These are phyloP conservation scores for Perithous albicinctus DNA, from an alignment of 2,888 invertebrate species.

Conservation along the genomic window DNA sequence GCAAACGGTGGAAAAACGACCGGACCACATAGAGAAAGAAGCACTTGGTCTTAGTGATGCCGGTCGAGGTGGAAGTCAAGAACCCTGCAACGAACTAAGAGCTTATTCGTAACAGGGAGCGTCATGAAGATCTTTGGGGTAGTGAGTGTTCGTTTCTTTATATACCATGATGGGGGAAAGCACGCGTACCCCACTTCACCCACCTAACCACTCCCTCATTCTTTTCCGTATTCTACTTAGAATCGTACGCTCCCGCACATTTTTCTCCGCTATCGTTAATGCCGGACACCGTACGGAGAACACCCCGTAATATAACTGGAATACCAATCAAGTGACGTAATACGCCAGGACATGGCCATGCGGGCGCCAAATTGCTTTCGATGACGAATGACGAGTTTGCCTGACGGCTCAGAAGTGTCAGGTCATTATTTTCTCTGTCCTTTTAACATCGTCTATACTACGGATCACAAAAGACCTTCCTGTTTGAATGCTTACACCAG, in stretches of 20 bases:
- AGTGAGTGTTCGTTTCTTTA: conserved; percentile 41
- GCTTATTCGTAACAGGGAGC: conserved; percentile 82
- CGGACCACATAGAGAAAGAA: conserved; percentile 45
- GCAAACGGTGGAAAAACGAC: conserved; percentile 3
- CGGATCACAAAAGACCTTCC: background rate
- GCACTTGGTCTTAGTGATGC: conserved; percentile 67
- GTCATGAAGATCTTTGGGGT: conserved; percentile 80
- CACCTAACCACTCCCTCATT: conserved; percentile 20
- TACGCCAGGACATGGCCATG: conserved; percentile 75
- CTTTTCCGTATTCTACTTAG: conserved; percentile 33
- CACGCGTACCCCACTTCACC: conserved; percentile 21
- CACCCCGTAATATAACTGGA: conserved; percentile 74
- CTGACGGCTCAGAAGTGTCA: background rate
- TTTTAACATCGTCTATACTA: background rate
- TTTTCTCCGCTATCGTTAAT: background rate
- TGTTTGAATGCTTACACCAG: background rate
- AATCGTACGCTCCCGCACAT: conserved; percentile 2
- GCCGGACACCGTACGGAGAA: conserved; percentile 18
- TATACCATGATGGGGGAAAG: background rate
- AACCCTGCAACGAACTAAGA: conserved; percentile 83
- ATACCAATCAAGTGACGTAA: conserved; percentile 76
- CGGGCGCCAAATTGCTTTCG: conserved; percentile 79
- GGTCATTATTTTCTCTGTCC: background rate
- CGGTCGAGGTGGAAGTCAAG: conserved; percentile 77
- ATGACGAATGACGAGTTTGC: conserved; percentile 51